Evolutionary conservation across 2,797 vertebrate genomes (phyloP).

Genomic region (Nothura maculosa): DNA sequence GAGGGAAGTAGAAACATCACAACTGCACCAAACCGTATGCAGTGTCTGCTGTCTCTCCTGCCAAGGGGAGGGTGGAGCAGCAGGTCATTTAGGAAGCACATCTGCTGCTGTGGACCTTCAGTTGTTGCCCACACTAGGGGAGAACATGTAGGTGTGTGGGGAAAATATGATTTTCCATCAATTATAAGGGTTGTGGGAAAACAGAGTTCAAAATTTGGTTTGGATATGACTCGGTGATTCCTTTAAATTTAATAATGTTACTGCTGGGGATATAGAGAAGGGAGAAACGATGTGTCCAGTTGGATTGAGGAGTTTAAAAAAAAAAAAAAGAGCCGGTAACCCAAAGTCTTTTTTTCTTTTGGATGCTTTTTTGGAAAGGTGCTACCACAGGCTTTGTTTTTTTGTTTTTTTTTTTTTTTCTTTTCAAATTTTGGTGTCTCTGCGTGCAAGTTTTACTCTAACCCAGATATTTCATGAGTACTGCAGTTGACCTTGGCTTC

Average conservation of each 20-base stretch:
- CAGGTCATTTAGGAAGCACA: constrained; percentile 12
- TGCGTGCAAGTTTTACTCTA: not conserved
- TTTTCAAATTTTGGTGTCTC: not conserved
- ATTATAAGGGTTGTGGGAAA: not conserved
- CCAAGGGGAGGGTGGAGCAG: not conserved
- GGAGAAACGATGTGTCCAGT: not conserved
- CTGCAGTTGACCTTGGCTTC: constrained; percentile 21
- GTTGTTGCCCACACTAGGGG: not conserved
- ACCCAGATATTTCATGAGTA: not conserved
- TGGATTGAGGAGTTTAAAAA: not conserved
- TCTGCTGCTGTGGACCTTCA: not conserved
- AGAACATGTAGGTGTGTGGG: constrained; percentile 22
- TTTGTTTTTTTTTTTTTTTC: not conserved
- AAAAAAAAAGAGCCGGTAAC: not conserved
- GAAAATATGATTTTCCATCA: constrained; percentile 9
- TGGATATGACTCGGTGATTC: not conserved
- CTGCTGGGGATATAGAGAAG: not conserved
- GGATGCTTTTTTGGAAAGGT: too few relatives aligned
- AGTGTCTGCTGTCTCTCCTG: not conserved
- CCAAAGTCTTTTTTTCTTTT: not conserved
- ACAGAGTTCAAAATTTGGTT: not conserved
- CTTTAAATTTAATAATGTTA: not conserved
- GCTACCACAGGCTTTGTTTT: too few relatives aligned
- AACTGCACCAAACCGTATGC: not conserved
- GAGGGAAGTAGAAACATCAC: constrained; percentile 16